Conservation (phyloP, 1,140 invertebrate genomes). For the Scaptomyza hsui region DNA sequence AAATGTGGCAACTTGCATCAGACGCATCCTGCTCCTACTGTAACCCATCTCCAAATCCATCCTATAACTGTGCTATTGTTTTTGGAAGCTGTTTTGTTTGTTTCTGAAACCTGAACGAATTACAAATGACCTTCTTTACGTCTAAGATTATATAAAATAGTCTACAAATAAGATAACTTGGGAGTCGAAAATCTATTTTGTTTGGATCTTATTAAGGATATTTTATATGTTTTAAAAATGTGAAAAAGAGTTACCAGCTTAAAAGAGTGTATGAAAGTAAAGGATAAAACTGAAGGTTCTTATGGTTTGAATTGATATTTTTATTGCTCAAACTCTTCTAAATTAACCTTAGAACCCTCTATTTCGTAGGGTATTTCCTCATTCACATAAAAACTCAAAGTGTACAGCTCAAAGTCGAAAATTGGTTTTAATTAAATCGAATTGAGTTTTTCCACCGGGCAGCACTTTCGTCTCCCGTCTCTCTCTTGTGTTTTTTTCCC, state of each 20-base stretch:
- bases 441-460: conserved; percentile 62
- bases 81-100: neutral
- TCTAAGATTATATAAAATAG: neutral
- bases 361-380: conserved; percentile 16
- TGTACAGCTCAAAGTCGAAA: conserved; percentile 64
- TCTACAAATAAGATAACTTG: no score
- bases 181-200: no score
- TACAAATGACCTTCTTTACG: neutral
- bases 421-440: conserved; percentile 83
- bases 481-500: conserved; percentile 49
- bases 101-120: neutral
- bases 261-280: no score
- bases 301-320: no score
- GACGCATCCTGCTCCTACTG: conserved; percentile 13
- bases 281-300: no score
- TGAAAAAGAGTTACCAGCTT: no score
- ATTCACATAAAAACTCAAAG: conserved; percentile 19
- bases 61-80: conserved; percentile 25
- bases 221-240: no score
- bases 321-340: no score
- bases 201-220: no score
- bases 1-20: conserved; percentile 59
- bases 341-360: neutral
- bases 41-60: conserved; percentile 3
- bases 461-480: conserved; percentile 7